Evolutionary conservation across 2,888 invertebrate species (phyloP).

Genomic region (Clistopyga incitator): DNA sequence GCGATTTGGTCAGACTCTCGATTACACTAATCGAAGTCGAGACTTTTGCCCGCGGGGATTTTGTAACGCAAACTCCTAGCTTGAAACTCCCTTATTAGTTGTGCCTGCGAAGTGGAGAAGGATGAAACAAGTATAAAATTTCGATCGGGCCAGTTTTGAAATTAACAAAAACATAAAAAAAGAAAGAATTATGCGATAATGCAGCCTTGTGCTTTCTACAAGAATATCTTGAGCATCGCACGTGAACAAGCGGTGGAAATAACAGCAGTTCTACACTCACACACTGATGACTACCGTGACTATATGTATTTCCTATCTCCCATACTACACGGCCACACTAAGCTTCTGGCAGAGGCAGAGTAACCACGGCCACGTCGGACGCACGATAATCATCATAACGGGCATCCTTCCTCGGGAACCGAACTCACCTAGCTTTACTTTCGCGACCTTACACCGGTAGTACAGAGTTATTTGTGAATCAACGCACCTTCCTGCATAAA

Average conservation of each 20-base stretch:
- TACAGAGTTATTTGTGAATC: slow-evolving; percentile 44
- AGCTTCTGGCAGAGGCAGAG: slow-evolving; percentile 45
- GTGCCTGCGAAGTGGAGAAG: background rate
- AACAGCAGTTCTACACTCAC: slow-evolving; percentile 49
- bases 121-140: slow-evolving; percentile 21
- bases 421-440: slow-evolving; percentile 68
- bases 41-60: slow-evolving; percentile 18
- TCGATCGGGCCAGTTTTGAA: slow-evolving; percentile 14
- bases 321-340: slow-evolving; percentile 36
- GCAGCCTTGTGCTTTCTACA: slow-evolving; percentile 12
- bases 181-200: slow-evolving; percentile 23
- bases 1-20: slow-evolving; percentile 50
- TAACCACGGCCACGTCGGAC: slow-evolving; percentile 68
- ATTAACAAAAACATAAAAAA: background rate
- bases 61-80: slow-evolving; percentile 22
- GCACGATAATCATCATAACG: slow-evolving; percentile 79
- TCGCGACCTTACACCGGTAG: slow-evolving; percentile 62
- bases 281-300: slow-evolving; percentile 1
- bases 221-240: slow-evolving; percentile 16
- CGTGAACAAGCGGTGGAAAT: slow-evolving; percentile 66
- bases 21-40: slow-evolving; percentile 55
- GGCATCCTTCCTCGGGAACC: slow-evolving; percentile 72
- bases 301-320: slow-evolving; percentile 17
- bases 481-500: slow-evolving; percentile 14
- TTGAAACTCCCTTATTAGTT: background rate